Evolutionary conservation across 1,140 invertebrate genomes (phyloP).

Genomic region (Drosophila lowei): DNA sequence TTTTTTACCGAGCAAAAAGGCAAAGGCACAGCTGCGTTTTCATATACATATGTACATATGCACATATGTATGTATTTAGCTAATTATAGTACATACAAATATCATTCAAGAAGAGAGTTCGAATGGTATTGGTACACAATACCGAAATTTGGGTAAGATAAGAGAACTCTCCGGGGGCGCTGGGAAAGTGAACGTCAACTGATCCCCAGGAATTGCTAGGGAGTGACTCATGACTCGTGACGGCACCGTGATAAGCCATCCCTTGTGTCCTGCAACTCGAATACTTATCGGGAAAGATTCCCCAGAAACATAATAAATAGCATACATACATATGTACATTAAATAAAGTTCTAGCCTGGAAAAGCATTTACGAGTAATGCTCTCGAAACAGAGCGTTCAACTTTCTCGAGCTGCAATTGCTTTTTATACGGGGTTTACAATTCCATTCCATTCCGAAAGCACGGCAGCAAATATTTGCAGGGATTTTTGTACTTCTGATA

Average conservation of each 20-base stretch:
- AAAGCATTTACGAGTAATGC: slow-evolving; percentile 6
- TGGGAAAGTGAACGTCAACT: no score
- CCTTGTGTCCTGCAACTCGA: slow-evolving; percentile 30
- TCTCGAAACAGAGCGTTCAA: slow-evolving; percentile 7
- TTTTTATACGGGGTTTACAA: slow-evolving; percentile 2
- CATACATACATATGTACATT: neutral
- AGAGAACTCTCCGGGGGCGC: neutral
- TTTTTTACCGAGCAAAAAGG: no score
- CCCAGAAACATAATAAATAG: neutral
- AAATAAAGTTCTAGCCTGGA: neutral
- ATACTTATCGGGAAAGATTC: slow-evolving; percentile 17
- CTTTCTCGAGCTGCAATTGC: neutral
- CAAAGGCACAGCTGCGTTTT: no score
- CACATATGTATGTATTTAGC: slow-evolving; percentile 15
- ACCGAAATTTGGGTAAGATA: slow-evolving; percentile 12
- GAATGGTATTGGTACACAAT: slow-evolving; percentile 7
- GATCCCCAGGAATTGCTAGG: slow-evolving; percentile 19
- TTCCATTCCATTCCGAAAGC: slow-evolving; percentile 4
- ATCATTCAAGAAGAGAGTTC: slow-evolving; percentile 43
- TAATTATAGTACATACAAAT: slow-evolving; percentile 53
- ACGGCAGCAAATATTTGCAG: slow-evolving; percentile 23
- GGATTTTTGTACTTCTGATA: slow-evolving; percentile 17
- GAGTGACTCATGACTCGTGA: slow-evolving; percentile 17
- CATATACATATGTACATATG: neutral
- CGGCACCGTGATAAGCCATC: slow-evolving; percentile 27